Evolutionary conservation across 2,888 invertebrate genomes (phyloP).

Genomic region (Leucophenga maculata): DNA sequence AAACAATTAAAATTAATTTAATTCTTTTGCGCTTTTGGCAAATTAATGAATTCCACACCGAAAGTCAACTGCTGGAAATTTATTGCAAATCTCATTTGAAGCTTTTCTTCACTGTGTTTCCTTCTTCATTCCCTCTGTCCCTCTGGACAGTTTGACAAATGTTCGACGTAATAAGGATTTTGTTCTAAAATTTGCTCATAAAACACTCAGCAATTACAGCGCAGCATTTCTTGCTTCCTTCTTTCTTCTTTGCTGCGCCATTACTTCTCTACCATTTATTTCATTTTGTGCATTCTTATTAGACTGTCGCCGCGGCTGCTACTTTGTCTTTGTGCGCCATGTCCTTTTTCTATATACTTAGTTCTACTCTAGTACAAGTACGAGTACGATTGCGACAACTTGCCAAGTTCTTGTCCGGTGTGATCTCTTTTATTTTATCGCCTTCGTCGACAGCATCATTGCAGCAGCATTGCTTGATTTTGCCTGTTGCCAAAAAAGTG

Average conservation of each 20-base stretch:
- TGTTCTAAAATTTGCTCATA: constrained; percentile 58
- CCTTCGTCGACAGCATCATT: constrained; percentile 24
- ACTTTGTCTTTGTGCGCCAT: not conserved
- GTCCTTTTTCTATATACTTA: no score
- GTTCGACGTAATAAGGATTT: constrained; percentile 62
- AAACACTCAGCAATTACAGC: constrained; percentile 59
- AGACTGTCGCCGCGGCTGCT: constrained; percentile 7
- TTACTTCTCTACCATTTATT: constrained; percentile 13
- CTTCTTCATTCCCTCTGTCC: not conserved
- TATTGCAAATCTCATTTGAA: constrained; percentile 45
- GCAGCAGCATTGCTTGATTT: constrained; percentile 38
- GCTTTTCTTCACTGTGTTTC: constrained; percentile 1
- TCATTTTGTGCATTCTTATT: constrained; percentile 21
- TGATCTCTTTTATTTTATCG: constrained; percentile 42
- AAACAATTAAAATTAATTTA: constrained; percentile 63
- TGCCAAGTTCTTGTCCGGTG: constrained; percentile 25
- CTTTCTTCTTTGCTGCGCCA: constrained; percentile 4
- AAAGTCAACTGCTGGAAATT: constrained; percentile 58
- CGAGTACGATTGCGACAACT: not conserved
- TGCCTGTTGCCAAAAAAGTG: constrained; percentile 25
- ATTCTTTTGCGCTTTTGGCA: constrained; percentile 43
- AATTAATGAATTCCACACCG: constrained; percentile 63
- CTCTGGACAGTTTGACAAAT: constrained; percentile 51
- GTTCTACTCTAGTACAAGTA: no score
- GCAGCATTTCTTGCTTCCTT: constrained; percentile 15